Percentiles rank a stretch among this genome's conserved stretches.
These are phyloP conservation scores for Gandaritis pyraliata DNA, from an alignment of 2,888 invertebrate species.

Conservation along the genomic window DNA sequence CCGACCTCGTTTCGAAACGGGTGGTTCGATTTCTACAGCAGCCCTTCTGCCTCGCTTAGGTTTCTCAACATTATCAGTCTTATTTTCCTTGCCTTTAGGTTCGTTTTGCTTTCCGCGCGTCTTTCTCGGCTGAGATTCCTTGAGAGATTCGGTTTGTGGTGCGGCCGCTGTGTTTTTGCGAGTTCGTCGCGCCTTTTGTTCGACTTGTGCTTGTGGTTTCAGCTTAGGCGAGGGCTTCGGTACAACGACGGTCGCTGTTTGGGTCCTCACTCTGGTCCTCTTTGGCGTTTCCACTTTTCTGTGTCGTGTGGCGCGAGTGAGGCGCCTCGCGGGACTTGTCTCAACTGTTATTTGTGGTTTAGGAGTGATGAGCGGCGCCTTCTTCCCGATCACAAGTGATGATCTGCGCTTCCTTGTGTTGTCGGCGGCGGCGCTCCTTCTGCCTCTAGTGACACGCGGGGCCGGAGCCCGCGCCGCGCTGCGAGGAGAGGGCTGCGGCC, in stretches of 20 bases:
- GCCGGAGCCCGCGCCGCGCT: constrained; percentile 16
- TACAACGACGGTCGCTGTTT: constrained; percentile 48
- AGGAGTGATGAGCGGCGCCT: constrained; percentile 50
- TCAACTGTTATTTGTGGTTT: constrained; percentile 32
- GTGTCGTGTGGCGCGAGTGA: constrained; percentile 38
- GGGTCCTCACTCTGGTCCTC: constrained; percentile 50
- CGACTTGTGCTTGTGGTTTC: constrained; percentile 46
- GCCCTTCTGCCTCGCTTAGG: constrained; percentile 41
- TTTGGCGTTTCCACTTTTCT: constrained; percentile 51
- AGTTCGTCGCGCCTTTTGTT: constrained; percentile 35
- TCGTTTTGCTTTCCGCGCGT: constrained; percentile 31
- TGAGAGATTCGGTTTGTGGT: constrained; percentile 49
- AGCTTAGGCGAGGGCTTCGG: constrained; percentile 56
- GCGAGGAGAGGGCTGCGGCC: constrained; percentile 14
- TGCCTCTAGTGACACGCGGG: constrained; percentile 43
- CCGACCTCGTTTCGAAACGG: constrained; percentile 31
- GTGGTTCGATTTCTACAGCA: constrained; percentile 20
- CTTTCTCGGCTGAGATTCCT: constrained; percentile 42
- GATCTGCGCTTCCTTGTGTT: constrained; percentile 45
- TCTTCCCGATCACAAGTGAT: constrained; percentile 60
- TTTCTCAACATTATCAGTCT: constrained; percentile 30
- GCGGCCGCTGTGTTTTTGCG: constrained; percentile 37
- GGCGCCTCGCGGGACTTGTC: constrained; percentile 44
- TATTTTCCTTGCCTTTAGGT: constrained; percentile 40
- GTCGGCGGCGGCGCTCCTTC: constrained; percentile 32